Conservation (phyloP, 2,888 invertebrate species). For the Polymixis flavicincta region DNA sequence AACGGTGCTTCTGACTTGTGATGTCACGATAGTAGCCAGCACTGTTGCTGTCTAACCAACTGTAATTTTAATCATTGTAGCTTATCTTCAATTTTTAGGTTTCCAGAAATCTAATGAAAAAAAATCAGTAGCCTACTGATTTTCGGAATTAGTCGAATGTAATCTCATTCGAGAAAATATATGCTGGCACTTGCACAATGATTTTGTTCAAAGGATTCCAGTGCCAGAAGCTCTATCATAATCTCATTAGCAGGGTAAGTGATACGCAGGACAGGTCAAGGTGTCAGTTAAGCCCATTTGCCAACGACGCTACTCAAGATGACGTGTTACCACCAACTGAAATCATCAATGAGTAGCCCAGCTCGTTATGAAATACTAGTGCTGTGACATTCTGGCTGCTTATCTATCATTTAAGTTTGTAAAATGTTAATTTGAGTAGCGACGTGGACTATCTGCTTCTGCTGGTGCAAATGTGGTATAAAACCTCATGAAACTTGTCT, state of each 20-base stretch:
- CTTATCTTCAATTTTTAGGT: too few species aligned
- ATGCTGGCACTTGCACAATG: too few species aligned
- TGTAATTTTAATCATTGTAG: too few species aligned
- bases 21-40: background rate
- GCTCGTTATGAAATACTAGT: too few species aligned
- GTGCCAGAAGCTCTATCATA: background rate
- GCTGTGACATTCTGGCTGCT: too few species aligned
- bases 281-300: background rate
- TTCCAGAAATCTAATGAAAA: too few species aligned
- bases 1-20: background rate
- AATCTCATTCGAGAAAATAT: background rate
- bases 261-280: conserved; percentile 1
- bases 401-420: background rate
- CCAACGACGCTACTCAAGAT: background rate
- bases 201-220: background rate
- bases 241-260: background rate
- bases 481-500: background rate
- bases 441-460: too few species aligned
- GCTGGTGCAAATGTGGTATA: background rate
- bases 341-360: too few species aligned
- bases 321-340: background rate
- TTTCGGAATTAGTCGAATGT: background rate
- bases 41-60: background rate
- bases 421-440: background rate
- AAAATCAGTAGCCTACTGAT: too few species aligned